phyloP scores from a whole-genome alignment of 2,888 invertebrate genomes.

The Thymelicus lineola region DNA sequence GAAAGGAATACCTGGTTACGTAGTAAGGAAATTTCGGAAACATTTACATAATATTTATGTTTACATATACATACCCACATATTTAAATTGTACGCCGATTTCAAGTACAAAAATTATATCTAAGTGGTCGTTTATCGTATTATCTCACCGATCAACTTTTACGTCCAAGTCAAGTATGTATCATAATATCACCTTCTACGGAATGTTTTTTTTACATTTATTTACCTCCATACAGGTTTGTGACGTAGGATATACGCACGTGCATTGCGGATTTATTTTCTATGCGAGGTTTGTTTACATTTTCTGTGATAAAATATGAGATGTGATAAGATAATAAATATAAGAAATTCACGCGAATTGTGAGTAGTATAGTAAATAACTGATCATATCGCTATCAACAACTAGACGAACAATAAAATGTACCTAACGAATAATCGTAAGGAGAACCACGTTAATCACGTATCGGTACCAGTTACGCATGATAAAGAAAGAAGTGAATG shows the following conservation, averaged over 20 bases:
- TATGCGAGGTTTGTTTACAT: slow-evolving; percentile 40
- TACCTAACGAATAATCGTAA: too few species aligned
- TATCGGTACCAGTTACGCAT: too few species aligned
- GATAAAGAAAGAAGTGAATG: too few species aligned
- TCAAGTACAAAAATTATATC: background rate
- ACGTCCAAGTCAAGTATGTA: slow-evolving; percentile 22
- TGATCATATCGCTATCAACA: background rate
- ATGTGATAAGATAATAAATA: slow-evolving; percentile 17
- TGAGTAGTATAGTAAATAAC: background rate
- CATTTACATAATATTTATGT: background rate
- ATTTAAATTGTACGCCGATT: background rate
- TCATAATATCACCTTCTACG: slow-evolving; percentile 32
- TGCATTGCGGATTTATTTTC: slow-evolving; percentile 37
- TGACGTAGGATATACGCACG: slow-evolving; percentile 43
- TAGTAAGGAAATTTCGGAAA: background rate
- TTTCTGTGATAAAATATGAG: slow-evolving; percentile 21
- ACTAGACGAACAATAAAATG: too few species aligned
- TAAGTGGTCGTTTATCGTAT: slow-evolving; percentile 1
- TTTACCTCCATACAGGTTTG: slow-evolving; percentile 42
- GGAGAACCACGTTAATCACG: too few species aligned
- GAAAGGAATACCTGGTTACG: too few species aligned
- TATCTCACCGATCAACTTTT: slow-evolving; percentile 19
- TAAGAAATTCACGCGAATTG: background rate
- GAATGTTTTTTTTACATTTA: slow-evolving; percentile 34
- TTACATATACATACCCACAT: too few species aligned